phyloP scores from a whole-genome alignment of 2,797 vertebrate species.

The Falco berigora region DNA sequence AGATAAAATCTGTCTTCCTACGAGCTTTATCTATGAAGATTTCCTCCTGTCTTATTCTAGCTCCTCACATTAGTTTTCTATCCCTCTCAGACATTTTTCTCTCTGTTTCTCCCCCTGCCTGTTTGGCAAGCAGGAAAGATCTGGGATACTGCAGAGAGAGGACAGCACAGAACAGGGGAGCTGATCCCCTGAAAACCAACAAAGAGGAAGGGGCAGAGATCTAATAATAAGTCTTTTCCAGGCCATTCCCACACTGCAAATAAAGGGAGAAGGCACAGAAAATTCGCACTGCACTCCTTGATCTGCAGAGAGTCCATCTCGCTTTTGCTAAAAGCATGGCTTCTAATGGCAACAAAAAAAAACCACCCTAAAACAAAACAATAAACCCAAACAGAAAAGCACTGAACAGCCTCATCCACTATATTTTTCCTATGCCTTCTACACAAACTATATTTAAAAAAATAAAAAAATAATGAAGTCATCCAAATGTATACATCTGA shows the following conservation, averaged over 20 bases:
- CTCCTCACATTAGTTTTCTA: not conserved
- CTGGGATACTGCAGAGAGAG: not conserved
- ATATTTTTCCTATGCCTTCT: not conserved
- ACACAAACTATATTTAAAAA: not conserved
- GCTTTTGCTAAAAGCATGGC: not conserved
- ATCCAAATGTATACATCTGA: not conserved
- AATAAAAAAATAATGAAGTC: not conserved
- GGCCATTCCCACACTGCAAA: not conserved
- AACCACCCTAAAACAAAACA: not conserved
- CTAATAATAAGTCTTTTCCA: not conserved
- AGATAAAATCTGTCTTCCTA: constrained; percentile 40
- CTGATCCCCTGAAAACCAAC: not conserved
- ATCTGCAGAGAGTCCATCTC: not conserved
- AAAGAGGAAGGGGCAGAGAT: not conserved
- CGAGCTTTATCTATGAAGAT: not conserved
- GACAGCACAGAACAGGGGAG: not conserved
- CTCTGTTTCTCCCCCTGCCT: not conserved
- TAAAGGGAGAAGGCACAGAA: not conserved
- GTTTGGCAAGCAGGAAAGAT: not conserved
- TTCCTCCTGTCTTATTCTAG: not conserved
- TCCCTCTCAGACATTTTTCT: not conserved
- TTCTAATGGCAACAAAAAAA: not conserved
- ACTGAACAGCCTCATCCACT: not conserved
- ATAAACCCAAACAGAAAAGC: not conserved
- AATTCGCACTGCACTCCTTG: not conserved